Base-by-base conservation (phyloP, 2,888 invertebrate species). In the Laspeyria flexula region DNA sequence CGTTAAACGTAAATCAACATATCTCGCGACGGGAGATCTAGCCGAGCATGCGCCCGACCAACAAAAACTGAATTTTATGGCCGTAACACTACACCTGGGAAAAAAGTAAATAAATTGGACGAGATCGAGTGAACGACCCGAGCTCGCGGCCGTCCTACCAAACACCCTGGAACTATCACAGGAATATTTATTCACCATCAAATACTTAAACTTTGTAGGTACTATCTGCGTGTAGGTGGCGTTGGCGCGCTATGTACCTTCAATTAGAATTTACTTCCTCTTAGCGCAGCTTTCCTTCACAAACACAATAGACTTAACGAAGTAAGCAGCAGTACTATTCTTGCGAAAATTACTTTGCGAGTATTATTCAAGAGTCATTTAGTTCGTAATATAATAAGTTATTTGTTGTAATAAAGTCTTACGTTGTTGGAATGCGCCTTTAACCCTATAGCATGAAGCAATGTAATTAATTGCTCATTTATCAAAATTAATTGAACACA, bases 1-100 rank as follows among this genome's bases (percentile, higher is more conserved):
- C 89, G 88, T 85, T 90, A 86, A 90, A 90, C 91, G 91, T 92
- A 92, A 92, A 92, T 91, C 92, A 91, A 91, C 91, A 90, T 91
- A 91, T 91, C 91, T 90, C 90, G 75, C 91, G 86, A 87, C 90
- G 89, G 90, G 91, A 88, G 88, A 91, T 92, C 91, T 89, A 87
- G 83, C 83, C 75, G 78, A 79, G 83, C 86, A 85, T 83, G 86
- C 83, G 85, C 83, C 83, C 80, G 77, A 76, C 87, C 86, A 85
- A 89, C 89, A 87, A 90, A 90, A 90, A 90, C 86, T 87, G 73
- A 86, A 83, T 88, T 90, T 90, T 90, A 90, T 88, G 77, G 86
- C 81, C 84, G 90, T 87, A 90, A 90, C 87, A 86, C 84, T 84
- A 90, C 83, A 91, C 90, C 81, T 75, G 78, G 80, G 83, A 86